These are phyloP conservation scores for Furcifer pardalis DNA, from an alignment of 2,797 vertebrate species.

Conservation along the genomic window DNA sequence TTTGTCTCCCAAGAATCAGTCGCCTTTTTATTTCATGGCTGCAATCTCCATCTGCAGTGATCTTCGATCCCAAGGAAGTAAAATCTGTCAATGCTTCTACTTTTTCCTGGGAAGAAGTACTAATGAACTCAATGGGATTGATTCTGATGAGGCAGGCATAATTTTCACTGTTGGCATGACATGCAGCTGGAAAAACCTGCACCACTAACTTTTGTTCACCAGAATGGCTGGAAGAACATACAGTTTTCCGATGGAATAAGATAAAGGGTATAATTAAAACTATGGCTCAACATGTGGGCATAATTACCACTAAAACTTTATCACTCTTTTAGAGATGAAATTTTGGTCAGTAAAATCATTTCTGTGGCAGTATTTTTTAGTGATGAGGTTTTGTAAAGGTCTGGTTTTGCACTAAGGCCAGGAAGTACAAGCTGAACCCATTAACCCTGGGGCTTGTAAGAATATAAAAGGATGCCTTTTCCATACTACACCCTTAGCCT, in stretches of 20 bases:
- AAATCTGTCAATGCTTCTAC: no score
- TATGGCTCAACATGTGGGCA: not conserved
- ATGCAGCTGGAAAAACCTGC: not conserved
- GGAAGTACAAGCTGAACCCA: not conserved
- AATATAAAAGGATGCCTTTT: not conserved
- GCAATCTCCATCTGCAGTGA: no score
- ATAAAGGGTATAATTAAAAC: not conserved
- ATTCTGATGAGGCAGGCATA: not conserved
- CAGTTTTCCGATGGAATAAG: not conserved
- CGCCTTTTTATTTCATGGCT: no score
- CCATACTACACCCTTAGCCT: no score
- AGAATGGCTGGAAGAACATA: not conserved
- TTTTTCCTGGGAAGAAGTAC: no score
- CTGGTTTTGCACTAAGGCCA: not conserved
- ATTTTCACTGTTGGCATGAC: not conserved
- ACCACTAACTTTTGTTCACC: not conserved
- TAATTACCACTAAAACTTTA: not conserved
- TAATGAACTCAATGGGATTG: not conserved
- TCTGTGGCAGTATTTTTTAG: no score
- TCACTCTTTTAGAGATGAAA: not conserved
- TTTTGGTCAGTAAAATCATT: not conserved
- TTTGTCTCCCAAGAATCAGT: no score
- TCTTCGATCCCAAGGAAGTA: no score
- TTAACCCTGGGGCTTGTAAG: not conserved
- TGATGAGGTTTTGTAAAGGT: not conserved